Conservation (phyloP, 1,140 invertebrate genomes). For the Delia radicum region DNA sequence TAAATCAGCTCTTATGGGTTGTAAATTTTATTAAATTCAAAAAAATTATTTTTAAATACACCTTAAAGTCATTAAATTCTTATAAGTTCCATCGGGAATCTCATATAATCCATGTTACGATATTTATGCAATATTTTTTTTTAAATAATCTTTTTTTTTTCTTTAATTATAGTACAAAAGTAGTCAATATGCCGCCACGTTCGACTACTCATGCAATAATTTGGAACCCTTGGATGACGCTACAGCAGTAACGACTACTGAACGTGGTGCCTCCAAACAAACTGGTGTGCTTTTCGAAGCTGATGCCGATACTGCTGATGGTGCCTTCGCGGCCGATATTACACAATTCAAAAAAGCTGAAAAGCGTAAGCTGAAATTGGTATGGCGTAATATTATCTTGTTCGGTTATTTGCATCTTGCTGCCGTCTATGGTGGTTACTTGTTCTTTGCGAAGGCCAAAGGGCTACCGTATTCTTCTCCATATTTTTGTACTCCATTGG, state of each 20-base stretch:
- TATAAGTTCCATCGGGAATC: too few species aligned
- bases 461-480: conserved; percentile 71
- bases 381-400: conserved; percentile 90
- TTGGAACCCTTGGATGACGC: neutral
- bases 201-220: conserved; percentile 28
- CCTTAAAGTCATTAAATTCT: too few species aligned
- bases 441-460: conserved; percentile 76
- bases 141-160: neutral
- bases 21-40: too few species aligned
- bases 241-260: neutral
- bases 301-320: conserved; percentile 61
- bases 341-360: conserved; percentile 51
- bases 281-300: conserved; percentile 65
- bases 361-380: conserved; percentile 63
- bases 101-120: too few species aligned
- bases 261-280: conserved; percentile 33
- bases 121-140: too few species aligned
- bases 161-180: conserved; percentile 14
- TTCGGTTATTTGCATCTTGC: conserved; percentile 85
- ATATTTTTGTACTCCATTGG: conserved; percentile 62
- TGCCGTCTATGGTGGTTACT: conserved; percentile 80
- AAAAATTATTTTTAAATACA: too few species aligned
- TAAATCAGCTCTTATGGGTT: too few species aligned
- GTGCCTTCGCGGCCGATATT: conserved; percentile 53
- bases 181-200: conserved; percentile 42